A percentile compares a stretch with the other conserved stretches of the same genome.
phyloP scores from a whole-genome alignment of 2,888 invertebrate species.

The Hoplodrina ambigua region DNA sequence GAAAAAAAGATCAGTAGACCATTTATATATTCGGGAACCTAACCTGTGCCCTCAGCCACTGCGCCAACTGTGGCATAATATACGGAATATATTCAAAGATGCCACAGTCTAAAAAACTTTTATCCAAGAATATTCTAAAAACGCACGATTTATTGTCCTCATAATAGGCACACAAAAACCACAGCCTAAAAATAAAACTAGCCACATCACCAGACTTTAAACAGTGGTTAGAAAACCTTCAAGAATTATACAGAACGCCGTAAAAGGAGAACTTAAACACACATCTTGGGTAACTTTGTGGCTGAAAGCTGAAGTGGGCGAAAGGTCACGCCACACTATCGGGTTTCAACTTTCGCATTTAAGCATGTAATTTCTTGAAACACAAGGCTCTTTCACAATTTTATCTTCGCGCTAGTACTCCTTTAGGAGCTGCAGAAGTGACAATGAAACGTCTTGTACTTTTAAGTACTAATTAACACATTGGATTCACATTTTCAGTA shows the following conservation, averaged over 20 bases:
- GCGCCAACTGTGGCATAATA: too few species aligned
- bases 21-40: too few species aligned
- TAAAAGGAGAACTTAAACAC: conserved; percentile 47
- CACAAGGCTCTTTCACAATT: conserved; percentile 36
- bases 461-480: conserved; percentile 2
- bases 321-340: conserved; percentile 56
- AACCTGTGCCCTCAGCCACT: too few species aligned
- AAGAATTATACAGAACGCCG: conserved; percentile 34
- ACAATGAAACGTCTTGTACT: conserved; percentile 11
- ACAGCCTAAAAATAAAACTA: conserved; percentile 22
- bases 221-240: conserved; percentile 46
- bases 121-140: background rate
- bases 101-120: background rate
- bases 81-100: too few species aligned
- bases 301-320: conserved; percentile 45
- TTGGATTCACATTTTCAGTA: background rate
- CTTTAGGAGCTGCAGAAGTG: conserved; percentile 4
- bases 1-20: too few species aligned
- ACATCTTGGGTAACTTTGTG: conserved; percentile 46
- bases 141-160: background rate
- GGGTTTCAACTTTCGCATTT: conserved; percentile 55
- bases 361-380: conserved; percentile 43
- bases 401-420: conserved; percentile 35
- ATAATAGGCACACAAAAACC: background rate
- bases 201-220: conserved; percentile 12